Evolutionary conservation across 2,888 invertebrate species (phyloP), one percentile per base, ranked within the genome.

Genomic region (Mycogona germanica): DNA sequence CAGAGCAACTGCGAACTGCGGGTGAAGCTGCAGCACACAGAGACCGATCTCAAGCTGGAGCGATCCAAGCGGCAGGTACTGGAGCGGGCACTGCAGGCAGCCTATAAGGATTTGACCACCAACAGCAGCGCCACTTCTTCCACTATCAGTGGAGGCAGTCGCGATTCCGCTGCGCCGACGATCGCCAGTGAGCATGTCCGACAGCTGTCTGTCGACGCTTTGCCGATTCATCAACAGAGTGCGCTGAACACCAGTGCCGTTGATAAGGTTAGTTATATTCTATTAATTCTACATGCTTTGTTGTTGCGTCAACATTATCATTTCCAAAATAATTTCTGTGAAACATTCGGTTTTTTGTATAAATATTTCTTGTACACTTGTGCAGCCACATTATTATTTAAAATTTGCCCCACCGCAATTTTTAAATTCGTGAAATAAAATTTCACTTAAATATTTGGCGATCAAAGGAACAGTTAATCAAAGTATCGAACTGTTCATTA

Each of bases 41-140:
- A 35, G 26, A 25, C 55, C 25, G 56, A 56, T n/a, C 37, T 56
- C 32, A 32, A 45, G 21, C 28, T 40, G 30, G 56, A 56, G 19
- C 47, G 53, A 9, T 25, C 53, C 12, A 47, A 55, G 12, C 25
- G 57, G 19, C 29, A 55, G n/a, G 55, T 56, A 23, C 41, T 56
- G 9, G 55, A 56, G 40, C 41, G 56, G 4, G 56, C 53, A 14
- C 32, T 56, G 49, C 53, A 56, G 25, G 53, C 56, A 3, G 50
- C 55, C 2, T 51, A 51, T 19, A 51, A 38, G 40, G 51, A 51
- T 17, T 28, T 51, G 17, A 51, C 51, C 9, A 19, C 12, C 7
- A 41, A 9, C 41, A 35, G n/a, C 35, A 30, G 48, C 35, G 21
- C 44, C 9, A 44, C 17, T 17, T 3, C 25, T 2, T 17, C 26